Evolutionary conservation across 1,140 invertebrate species (phyloP).

Genomic region (Drosophila nigromelanica): DNA sequence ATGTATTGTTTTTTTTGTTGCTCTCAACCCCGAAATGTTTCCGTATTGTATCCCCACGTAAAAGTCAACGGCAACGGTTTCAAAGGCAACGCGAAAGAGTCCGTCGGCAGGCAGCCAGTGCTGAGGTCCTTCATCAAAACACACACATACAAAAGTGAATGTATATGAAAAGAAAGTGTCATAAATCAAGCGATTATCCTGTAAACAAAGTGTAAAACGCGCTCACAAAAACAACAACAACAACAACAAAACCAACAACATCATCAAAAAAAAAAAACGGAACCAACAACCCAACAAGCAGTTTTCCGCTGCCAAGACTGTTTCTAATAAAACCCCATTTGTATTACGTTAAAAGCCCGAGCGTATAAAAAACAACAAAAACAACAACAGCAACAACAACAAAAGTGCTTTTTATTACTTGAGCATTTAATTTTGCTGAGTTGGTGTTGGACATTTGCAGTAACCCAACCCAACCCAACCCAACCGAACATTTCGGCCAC

Average conservation of each 20-base stretch:
- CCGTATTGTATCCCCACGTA: constrained; percentile 48
- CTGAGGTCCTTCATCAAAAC: constrained; percentile 53
- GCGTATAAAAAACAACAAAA: constrained; percentile 25
- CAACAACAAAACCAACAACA: constrained; percentile 31
- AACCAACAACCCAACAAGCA: constrained; percentile 39
- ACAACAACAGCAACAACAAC: constrained; percentile 17
- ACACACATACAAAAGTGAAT: constrained; percentile 33
- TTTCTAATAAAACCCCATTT: constrained; percentile 54
- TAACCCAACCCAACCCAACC: background rate
- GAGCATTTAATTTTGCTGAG: constrained; percentile 66
- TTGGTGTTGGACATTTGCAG: constrained; percentile 26
- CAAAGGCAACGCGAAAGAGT: constrained; percentile 49
- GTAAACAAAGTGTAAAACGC: constrained; percentile 81
- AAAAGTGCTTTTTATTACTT: constrained; percentile 60
- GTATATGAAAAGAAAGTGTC: constrained; percentile 68
- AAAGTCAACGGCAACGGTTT: constrained; percentile 52
- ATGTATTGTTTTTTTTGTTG: constrained; percentile 51
- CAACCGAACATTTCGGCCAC: constrained; percentile 17
- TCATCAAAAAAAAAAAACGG: constrained; percentile 17
- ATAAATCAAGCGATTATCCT: constrained; percentile 80
- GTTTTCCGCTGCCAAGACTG: constrained; percentile 19
- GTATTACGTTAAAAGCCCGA: constrained; percentile 41
- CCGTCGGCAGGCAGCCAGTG: constrained; percentile 38
- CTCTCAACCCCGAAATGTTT: constrained; percentile 33
- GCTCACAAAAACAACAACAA: constrained; percentile 30